These are phyloP conservation scores for Drosophila incognita DNA, from an alignment of 2,888 invertebrate species.

Conservation along the genomic window DNA sequence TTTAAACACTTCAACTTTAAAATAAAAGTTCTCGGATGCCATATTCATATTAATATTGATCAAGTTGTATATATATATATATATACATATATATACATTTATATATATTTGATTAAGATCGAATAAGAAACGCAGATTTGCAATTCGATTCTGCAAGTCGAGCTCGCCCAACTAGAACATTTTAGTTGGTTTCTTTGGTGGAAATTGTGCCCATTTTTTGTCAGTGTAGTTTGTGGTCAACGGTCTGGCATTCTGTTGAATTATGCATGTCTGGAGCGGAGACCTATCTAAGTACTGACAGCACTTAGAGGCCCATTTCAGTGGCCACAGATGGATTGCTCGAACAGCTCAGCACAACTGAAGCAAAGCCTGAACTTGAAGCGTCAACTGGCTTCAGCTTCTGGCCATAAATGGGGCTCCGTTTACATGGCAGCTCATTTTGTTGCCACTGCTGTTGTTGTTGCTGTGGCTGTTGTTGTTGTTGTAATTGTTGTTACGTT, in stretches of 20 bases:
- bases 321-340: conserved; percentile 16
- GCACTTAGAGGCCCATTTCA: conserved; percentile 39
- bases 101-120: background rate
- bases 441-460: conserved; percentile 5
- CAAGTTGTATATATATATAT: no score
- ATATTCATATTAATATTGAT: background rate
- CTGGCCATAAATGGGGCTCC: conserved; percentile 54
- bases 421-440: conserved; percentile 43
- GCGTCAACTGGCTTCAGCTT: conserved; percentile 43
- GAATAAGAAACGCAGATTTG: background rate
- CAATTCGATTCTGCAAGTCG: background rate
- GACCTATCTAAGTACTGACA: conserved; percentile 28
- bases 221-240: conserved; percentile 47
- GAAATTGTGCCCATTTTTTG: background rate
- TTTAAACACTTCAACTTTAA: background rate
- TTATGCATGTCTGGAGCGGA: conserved; percentile 60
- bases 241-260: conserved; percentile 66
- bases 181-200: background rate
- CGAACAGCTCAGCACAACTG: conserved; percentile 12
- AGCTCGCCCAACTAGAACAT: background rate
- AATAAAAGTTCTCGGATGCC: accelerated
- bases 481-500: conserved; percentile 57
- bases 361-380: conserved; percentile 61
- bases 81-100: no score
- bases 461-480: conserved; percentile 5